These are phyloP conservation scores for Nephila pilipes DNA, from an alignment of 1,140 invertebrate species.

Conservation along the genomic window DNA sequence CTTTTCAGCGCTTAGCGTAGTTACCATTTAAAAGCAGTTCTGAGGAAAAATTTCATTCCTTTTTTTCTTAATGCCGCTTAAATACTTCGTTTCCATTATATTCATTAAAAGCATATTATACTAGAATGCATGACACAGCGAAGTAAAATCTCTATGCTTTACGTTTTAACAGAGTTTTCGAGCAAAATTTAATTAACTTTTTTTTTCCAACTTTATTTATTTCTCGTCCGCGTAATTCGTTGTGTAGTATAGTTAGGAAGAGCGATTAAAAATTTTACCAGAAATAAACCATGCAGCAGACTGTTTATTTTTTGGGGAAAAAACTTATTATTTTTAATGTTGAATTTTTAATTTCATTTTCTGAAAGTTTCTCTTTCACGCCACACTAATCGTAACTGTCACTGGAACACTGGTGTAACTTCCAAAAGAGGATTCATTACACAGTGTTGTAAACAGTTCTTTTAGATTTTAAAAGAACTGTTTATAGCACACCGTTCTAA, in stretches of 20 bases:
- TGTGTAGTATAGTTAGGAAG: neutral
- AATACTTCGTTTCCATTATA: conserved; percentile 60
- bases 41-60: conserved; percentile 3
- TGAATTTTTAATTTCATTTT: conserved; percentile 56
- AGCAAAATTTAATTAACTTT: conserved; percentile 72
- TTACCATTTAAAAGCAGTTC: conserved; percentile 17
- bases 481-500: too few species aligned
- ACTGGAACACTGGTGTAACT: conserved; percentile 32
- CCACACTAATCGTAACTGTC: neutral
- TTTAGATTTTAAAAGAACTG: neutral
- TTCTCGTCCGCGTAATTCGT: neutral
- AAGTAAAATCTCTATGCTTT: conserved; percentile 53
- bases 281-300: conserved; percentile 42
- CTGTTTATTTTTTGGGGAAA: conserved; percentile 60
- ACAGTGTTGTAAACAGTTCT: neutral
- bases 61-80: neutral
- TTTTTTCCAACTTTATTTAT: conserved; percentile 37
- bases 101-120: conserved; percentile 69
- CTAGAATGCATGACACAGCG: neutral
- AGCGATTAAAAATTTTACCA: conserved; percentile 69
- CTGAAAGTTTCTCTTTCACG: conserved; percentile 58
- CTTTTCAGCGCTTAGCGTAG: neutral
- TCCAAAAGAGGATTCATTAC: neutral
- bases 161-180: conserved; percentile 36
- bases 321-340: conserved; percentile 25